Conservation (phyloP, 2,113 vertebrate genomes). For the Panthera tigris region DNA sequence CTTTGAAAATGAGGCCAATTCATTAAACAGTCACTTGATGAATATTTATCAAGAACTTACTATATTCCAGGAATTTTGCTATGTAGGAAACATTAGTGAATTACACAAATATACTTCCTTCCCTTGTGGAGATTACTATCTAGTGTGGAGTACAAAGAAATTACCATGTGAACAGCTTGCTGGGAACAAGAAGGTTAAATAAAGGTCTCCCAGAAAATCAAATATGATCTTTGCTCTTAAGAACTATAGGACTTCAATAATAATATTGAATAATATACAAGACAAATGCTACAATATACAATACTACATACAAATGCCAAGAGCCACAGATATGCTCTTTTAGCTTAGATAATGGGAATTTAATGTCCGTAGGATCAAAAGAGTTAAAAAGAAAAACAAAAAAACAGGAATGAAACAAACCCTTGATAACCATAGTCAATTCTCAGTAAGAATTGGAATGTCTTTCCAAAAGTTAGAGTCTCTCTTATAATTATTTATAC, state of each 20-base stretch:
- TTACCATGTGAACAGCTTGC: background rate
- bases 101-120: slow-evolving; percentile 46
- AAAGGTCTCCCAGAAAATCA: background rate
- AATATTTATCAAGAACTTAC: slow-evolving; percentile 74
- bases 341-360: background rate
- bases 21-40: slow-evolving; percentile 72
- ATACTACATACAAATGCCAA: background rate
- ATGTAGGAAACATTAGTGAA: slow-evolving; percentile 42
- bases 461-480: background rate
- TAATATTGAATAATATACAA: background rate
- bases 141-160: background rate
- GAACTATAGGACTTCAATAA: background rate
- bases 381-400: background rate
- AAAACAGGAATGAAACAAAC: background rate
- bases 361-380: background rate
- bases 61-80: slow-evolving; percentile 43
- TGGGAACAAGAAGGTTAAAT: background rate
- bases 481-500: slow-evolving; percentile 23
- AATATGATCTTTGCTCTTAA: background rate
- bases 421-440: background rate
- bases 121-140: slow-evolving; percentile 4
- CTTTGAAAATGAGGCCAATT: slow-evolving; percentile 77
- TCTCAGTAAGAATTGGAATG: background rate
- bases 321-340: background rate
- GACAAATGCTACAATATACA: too few relatives aligned